Percentiles rank a stretch among this genome's conserved stretches.
Conservation (phyloP, 2,888 invertebrate genomes). For the Zaprionus obscuricornis region DNA sequence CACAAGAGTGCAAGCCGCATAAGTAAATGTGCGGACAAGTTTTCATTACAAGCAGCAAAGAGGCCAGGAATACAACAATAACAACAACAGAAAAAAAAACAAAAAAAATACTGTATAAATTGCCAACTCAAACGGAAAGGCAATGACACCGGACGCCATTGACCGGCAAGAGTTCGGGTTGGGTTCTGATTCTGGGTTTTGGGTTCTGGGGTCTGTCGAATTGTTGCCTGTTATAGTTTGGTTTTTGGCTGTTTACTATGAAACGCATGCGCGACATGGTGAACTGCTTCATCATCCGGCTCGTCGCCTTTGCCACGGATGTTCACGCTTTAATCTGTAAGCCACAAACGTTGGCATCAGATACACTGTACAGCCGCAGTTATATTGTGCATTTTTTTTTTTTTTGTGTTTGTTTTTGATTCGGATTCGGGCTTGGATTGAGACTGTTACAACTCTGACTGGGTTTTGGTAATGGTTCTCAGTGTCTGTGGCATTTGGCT, state of each 20-base stretch:
- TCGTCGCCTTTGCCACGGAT: constrained; percentile 62
- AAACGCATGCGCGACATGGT: constrained; percentile 66
- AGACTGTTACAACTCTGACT: constrained; percentile 15
- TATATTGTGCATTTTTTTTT: constrained; percentile 3
- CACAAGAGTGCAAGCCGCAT: constrained; percentile 58
- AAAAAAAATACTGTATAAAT: constrained; percentile 74
- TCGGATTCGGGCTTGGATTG: constrained; percentile 5
- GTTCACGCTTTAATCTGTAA: constrained; percentile 72
- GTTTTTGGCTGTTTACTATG: neutral
- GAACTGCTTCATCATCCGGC: constrained; percentile 56
- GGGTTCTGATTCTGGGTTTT: constrained; percentile 11
- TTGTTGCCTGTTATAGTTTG: constrained; percentile 6
- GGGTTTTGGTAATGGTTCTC: too few relatives aligned
- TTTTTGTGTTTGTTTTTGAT: constrained; percentile 2
- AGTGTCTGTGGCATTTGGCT: constrained; percentile 19
- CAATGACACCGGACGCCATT: constrained; percentile 78
- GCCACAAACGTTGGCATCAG: constrained; percentile 66
- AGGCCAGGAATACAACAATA: too few relatives aligned
- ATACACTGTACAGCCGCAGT: constrained; percentile 29
- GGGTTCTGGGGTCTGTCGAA: neutral
- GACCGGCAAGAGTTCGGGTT: constrained; percentile 44
- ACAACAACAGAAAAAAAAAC: neutral
- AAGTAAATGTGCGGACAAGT: constrained; percentile 72
- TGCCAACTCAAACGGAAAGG: constrained; percentile 75
- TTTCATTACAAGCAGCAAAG: constrained; percentile 49